These are phyloP conservation scores for Pseudonaja textilis DNA, from an alignment of 2,113 vertebrate genomes.

Conservation along the genomic window DNA sequence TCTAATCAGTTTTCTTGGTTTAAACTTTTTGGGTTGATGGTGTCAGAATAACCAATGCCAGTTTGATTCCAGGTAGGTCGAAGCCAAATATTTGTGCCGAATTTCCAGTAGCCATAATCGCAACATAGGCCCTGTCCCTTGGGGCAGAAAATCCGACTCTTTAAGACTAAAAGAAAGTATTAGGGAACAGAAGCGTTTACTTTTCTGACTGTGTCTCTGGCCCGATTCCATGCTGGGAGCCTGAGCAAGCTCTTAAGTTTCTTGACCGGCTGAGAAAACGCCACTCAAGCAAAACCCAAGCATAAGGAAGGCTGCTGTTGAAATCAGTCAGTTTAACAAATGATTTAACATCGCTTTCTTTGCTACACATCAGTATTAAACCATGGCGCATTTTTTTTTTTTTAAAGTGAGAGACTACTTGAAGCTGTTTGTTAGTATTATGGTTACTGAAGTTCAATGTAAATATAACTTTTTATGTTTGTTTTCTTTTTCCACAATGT, in stretches of 20 bases:
- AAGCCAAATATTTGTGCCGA: slow-evolving; percentile 75
- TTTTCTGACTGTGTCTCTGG: background rate
- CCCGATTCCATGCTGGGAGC: slow-evolving; percentile 5
- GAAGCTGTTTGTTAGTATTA: slow-evolving; percentile 76
- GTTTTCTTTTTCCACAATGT: slow-evolving; percentile 45
- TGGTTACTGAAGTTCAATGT: slow-evolving; percentile 73
- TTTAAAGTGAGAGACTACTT: slow-evolving; percentile 69
- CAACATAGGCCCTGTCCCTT: background rate
- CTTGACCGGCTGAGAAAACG: slow-evolving; percentile 4
- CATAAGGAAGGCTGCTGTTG: slow-evolving; percentile 62
- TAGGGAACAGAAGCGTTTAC: slow-evolving; percentile 7
- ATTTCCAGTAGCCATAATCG: slow-evolving; percentile 43
- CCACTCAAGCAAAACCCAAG: slow-evolving; percentile 24
- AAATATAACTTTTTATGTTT: slow-evolving; percentile 65
- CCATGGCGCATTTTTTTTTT: slow-evolving; percentile 60
- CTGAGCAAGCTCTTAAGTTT: slow-evolving; percentile 61
- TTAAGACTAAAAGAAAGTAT: background rate
- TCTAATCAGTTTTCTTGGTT: background rate
- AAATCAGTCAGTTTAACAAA: slow-evolving; percentile 55
- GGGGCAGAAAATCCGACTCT: slow-evolving; percentile 10
- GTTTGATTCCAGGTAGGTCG: slow-evolving; percentile 73
- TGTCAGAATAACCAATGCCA: slow-evolving; percentile 60
- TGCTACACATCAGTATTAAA: slow-evolving; percentile 81
- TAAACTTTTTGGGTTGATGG: background rate
- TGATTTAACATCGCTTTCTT: slow-evolving; percentile 58